Conservation (phyloP, 2,797 vertebrate species). For the Lerista edwardsae region DNA sequence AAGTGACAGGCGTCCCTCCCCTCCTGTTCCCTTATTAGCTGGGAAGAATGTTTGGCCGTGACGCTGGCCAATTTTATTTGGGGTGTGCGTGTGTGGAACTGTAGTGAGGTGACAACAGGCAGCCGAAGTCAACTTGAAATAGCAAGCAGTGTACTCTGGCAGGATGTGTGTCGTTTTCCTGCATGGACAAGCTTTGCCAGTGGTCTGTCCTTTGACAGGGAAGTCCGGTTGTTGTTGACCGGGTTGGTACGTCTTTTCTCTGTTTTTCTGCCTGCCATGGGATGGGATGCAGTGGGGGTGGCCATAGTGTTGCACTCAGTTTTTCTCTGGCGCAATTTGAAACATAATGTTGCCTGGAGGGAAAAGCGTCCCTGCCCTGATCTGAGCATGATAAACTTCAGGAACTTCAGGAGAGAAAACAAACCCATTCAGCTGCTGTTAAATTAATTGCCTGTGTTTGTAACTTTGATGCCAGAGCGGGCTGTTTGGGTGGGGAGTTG, state of each 20-base stretch:
- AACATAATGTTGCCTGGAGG: constrained; percentile 2
- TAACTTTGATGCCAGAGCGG: not conserved
- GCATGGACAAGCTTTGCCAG: not conserved
- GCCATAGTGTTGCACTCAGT: not conserved
- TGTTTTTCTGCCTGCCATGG: not conserved
- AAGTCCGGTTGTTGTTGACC: not conserved
- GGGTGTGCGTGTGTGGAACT: not conserved
- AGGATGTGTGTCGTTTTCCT: constrained; percentile 4
- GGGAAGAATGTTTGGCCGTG: constrained; percentile 20
- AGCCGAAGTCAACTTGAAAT: constrained; percentile 24
- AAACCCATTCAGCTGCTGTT: not conserved
- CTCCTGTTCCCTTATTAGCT: constrained; percentile 24
- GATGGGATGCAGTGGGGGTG: not conserved
- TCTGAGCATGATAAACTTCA: not conserved
- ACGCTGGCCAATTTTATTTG: not conserved
- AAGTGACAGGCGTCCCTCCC: constrained; percentile 6
- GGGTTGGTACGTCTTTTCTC: not conserved
- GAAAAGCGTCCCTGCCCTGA: not conserved
- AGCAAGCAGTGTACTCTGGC: not conserved
- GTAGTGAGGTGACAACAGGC: constrained; percentile 1
- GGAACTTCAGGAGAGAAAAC: constrained; percentile 13
- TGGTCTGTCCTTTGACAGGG: not conserved
- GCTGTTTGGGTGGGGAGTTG: not conserved
- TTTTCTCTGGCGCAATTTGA: constrained; percentile 9
- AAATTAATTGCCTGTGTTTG: constrained; percentile 18